phyloP scores from a whole-genome alignment of 2,888 invertebrate species.

The Xylocampa areola region DNA sequence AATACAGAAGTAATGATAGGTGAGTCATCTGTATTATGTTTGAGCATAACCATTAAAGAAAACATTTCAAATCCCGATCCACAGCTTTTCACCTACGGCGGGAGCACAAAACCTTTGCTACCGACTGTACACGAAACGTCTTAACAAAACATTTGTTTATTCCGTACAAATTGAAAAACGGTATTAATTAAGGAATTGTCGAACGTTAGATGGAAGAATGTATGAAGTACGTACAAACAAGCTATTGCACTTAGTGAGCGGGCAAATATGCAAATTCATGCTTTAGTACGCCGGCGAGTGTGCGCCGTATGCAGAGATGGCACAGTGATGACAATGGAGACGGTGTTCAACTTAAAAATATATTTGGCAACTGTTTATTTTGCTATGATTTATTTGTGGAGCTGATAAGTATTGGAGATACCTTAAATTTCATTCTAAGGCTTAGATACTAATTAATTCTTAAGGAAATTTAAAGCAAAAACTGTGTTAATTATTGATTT shows the following conservation, averaged over 20 bases:
- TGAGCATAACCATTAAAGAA: background rate
- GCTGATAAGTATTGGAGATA: no score
- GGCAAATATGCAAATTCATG: slow-evolving; percentile 88
- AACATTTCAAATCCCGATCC: background rate
- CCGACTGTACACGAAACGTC: slow-evolving; percentile 37
- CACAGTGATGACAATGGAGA: slow-evolving; percentile 61
- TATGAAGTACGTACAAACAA: slow-evolving; percentile 84
- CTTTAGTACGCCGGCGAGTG: slow-evolving; percentile 77
- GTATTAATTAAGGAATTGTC: slow-evolving; percentile 75
- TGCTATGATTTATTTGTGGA: no score
- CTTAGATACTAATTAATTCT: no score
- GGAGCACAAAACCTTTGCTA: slow-evolving; percentile 17
- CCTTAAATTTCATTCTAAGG: no score
- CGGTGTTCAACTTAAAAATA: background rate
- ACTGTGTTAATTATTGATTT: no score
- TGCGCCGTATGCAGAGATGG: slow-evolving; percentile 76
- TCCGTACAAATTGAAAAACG: slow-evolving; percentile 59
- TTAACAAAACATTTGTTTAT: slow-evolving; percentile 56
- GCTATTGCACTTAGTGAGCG: slow-evolving; percentile 88
- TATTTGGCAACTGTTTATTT: slow-evolving; percentile 13
- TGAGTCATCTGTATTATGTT: no score
- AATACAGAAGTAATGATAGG: no score
- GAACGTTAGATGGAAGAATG: slow-evolving; percentile 77
- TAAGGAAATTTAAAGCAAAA: no score
- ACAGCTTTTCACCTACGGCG: background rate